Percentiles rank a stretch among this genome's conserved stretches.
Conservation (phyloP, 2,113 vertebrate genomes). For the Pollimyrus isidori region DNA sequence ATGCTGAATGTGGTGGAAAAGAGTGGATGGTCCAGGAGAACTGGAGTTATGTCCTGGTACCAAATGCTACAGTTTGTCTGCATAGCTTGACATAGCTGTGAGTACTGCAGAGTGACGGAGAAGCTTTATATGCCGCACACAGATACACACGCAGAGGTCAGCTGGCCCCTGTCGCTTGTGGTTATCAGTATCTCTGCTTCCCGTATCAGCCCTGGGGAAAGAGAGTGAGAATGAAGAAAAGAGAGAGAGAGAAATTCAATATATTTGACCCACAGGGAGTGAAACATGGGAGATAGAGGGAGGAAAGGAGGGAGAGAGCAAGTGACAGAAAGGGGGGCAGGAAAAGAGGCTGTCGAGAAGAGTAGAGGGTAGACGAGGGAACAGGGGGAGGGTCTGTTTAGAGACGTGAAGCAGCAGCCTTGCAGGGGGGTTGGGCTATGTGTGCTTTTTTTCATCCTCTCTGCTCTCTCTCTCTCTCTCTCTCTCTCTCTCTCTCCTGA, state of each 20-base stretch:
- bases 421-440: slow-evolving; percentile 14
- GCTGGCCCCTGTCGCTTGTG: not conserved
- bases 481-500: not conserved
- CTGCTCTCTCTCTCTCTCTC: not conserved
- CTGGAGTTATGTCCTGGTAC: not conserved
- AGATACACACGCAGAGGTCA: not conserved
- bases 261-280: not conserved
- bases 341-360: not conserved
- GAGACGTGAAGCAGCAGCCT: slow-evolving; percentile 1
- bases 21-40: not conserved
- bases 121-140: not conserved
- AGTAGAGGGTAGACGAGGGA: not conserved
- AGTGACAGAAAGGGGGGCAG: not conserved
- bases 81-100: not conserved
- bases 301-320: not conserved
- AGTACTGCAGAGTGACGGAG: not conserved
- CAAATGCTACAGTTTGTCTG: not conserved
- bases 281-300: not conserved
- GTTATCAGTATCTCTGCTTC: not conserved
- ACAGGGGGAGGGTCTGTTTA: slow-evolving; percentile 15
- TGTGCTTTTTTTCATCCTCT: not conserved
- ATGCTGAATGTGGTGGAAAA: not conserved
- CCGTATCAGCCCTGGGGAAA: not conserved
- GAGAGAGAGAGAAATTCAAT: slow-evolving; percentile 4
- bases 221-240: not conserved